phyloP scores from a whole-genome alignment of 2,888 invertebrate genomes.

The Drosophila anomalata region DNA sequence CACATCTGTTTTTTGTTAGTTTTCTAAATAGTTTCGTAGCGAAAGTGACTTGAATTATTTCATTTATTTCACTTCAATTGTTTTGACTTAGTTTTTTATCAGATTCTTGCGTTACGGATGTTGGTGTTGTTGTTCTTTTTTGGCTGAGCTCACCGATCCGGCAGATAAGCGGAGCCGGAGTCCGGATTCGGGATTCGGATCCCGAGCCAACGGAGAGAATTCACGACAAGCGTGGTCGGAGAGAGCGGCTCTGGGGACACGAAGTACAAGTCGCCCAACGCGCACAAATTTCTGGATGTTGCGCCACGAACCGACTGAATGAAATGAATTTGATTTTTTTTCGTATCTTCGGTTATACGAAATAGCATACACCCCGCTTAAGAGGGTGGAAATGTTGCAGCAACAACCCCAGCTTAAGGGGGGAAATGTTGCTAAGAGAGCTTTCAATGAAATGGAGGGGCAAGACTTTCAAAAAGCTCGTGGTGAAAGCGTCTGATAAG shows the following conservation, averaged over 20 bases:
- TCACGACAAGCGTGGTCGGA: conserved; percentile 9
- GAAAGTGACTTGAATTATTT: conserved; percentile 31
- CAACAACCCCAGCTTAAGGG: conserved; percentile 4
- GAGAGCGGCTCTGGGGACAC: conserved; percentile 41
- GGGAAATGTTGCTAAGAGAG: too few species aligned
- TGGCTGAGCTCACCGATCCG: conserved; percentile 52
- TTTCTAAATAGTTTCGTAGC: not conserved
- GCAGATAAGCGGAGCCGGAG: conserved; percentile 47
- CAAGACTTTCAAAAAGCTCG: not conserved
- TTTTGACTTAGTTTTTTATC: conserved; percentile 35
- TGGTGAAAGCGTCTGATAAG: not conserved
- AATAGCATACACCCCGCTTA: conserved; percentile 7
- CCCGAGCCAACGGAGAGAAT: conserved; percentile 34
- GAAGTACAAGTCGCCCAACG: conserved; percentile 68
- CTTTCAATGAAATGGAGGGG: not conserved
- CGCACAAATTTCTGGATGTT: conserved; percentile 63
- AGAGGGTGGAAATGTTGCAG: conserved; percentile 3
- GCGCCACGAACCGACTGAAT: conserved; percentile 29
- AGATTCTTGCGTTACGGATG: conserved; percentile 6
- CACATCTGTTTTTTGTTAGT: not conserved
- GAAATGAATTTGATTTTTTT: conserved; percentile 72
- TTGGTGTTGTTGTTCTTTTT: conserved; percentile 39
- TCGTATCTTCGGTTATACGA: conserved; percentile 28
- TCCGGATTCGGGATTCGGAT: conserved; percentile 51
- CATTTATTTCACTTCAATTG: conserved; percentile 42